Conservation (phyloP, 2,797 vertebrate genomes). For the Iguana delicatissima region DNA sequence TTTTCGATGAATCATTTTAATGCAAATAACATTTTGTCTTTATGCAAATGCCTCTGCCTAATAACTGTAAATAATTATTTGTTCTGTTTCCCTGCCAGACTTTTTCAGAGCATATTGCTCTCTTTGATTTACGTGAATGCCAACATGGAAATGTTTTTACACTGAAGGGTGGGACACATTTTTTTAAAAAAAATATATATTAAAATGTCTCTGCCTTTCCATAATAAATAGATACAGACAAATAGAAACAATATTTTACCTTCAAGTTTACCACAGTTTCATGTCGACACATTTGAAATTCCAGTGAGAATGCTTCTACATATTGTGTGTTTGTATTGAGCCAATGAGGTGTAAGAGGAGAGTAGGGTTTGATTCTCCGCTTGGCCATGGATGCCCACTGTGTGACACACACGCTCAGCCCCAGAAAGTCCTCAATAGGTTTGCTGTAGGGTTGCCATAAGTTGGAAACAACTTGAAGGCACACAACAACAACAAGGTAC, state of each 20-base stretch:
- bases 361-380: too few species aligned
- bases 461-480: too few species aligned
- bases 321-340: too few species aligned
- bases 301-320: neutral
- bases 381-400: too few species aligned
- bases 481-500: too few species aligned
- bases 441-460: too few species aligned
- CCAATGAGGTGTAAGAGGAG: too few species aligned
- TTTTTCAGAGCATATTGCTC: neutral
- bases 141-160: neutral
- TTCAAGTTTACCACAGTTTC: slow-evolving; percentile 30
- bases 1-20: neutral
- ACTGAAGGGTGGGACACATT: neutral
- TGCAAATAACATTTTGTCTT: slow-evolving; percentile 8
- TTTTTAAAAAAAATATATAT: neutral
- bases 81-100: neutral
- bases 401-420: too few species aligned
- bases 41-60: slow-evolving; percentile 30
- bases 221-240: neutral
- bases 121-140: neutral
- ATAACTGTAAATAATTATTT: slow-evolving; percentile 10
- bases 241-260: neutral
- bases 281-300: slow-evolving; percentile 11
- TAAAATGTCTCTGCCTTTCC: neutral
- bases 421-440: too few species aligned